Conservation (phyloP, 2,113 vertebrate species). For the Dolichotis patagonum region DNA sequence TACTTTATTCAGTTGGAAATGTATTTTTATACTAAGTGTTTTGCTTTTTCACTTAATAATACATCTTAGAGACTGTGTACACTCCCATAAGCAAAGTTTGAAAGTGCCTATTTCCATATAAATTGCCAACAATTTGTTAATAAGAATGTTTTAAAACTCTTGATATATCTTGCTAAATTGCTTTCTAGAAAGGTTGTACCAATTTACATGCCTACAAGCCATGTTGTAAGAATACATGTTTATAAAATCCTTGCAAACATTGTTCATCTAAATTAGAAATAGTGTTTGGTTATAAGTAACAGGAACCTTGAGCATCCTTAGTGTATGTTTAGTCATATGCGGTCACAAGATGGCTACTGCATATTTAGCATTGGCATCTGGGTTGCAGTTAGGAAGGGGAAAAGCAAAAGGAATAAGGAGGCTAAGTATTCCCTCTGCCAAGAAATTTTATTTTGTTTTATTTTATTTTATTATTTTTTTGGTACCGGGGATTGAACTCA, state of each 20-base stretch:
- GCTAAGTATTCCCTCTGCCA: background rate
- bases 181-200: slow-evolving; percentile 45
- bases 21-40: background rate
- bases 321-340: background rate
- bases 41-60: slow-evolving; percentile 52
- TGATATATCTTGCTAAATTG: slow-evolving; percentile 7
- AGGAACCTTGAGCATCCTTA: background rate
- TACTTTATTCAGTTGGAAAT: slow-evolving; percentile 14
- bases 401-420: background rate
- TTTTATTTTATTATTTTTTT: no score
- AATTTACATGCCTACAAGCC: background rate
- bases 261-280: slow-evolving; percentile 28
- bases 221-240: slow-evolving; percentile 29
- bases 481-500: no score
- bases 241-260: background rate
- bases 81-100: background rate
- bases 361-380: background rate
- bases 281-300: background rate
- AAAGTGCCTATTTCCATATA: background rate
- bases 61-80: slow-evolving; percentile 25
- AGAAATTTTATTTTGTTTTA: background rate
- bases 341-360: background rate
- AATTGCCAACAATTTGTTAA: slow-evolving; percentile 23
- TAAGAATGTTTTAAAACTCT: slow-evolving; percentile 51
- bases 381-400: background rate